These are phyloP conservation scores for Agrilus planipennis DNA, from an alignment of 1,140 invertebrate genomes.

Conservation along the genomic window DNA sequence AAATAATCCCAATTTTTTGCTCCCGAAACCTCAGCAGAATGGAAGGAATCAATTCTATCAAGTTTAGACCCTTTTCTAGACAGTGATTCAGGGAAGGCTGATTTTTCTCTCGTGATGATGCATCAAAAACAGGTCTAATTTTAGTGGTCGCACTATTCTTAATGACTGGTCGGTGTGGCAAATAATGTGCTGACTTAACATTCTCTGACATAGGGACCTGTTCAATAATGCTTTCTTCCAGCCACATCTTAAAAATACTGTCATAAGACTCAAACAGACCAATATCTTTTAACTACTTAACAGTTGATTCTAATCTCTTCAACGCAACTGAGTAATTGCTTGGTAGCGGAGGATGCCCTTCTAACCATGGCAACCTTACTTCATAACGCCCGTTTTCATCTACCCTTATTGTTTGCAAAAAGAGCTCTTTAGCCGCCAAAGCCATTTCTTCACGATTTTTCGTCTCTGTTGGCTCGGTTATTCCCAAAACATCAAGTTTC, in stretches of 20 bases:
- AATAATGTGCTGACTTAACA: conserved; percentile 5
- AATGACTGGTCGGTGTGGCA: conserved; percentile 10
- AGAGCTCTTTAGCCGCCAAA: no score
- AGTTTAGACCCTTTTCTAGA: conserved; percentile 19
- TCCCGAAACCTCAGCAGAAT: conserved; percentile 30
- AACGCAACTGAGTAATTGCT: no score
- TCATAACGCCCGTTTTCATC: no score
- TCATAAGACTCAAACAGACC: no score
- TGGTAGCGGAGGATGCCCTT: no score
- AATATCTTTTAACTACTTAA: conserved; percentile 5
- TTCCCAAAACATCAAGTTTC: conserved; percentile 11
- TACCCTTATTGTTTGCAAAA: no score
- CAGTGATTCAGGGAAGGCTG: conserved; percentile 1
- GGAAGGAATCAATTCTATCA: conserved; percentile 29
- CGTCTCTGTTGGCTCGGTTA: conserved; percentile 8
- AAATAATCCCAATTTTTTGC: conserved; percentile 24
- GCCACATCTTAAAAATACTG: no score
- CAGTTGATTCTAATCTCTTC: no score
- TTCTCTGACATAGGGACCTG: not conserved
- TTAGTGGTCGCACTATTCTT: conserved; percentile 9
- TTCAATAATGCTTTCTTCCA: conserved; percentile 8
- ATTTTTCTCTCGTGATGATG: conserved; percentile 6
- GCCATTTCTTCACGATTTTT: conserved; percentile 3
- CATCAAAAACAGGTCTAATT: conserved; percentile 12
- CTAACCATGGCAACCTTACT: no score